Conservation (phyloP, 2,113 vertebrate genomes). For the Hirundichthys speculiger region DNA sequence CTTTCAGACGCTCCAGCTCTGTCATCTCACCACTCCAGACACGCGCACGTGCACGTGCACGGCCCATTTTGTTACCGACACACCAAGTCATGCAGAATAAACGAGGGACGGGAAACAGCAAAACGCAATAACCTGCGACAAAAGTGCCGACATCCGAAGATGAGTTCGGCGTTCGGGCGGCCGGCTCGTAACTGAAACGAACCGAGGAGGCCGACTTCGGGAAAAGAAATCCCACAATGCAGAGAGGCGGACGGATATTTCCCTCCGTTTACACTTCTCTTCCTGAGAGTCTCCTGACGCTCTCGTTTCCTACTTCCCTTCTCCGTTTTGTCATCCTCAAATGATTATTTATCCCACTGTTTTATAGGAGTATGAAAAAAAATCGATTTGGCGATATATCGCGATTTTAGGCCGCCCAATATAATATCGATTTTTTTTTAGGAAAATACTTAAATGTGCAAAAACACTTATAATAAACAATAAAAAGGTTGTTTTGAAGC, state of each 20-base stretch:
- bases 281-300: neutral
- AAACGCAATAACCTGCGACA: conserved; percentile 62
- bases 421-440: too few relatives aligned
- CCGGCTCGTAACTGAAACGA: conserved; percentile 27
- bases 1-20: too few relatives aligned
- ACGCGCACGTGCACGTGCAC: conserved; percentile 3
- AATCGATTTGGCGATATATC: too few relatives aligned
- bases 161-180: conserved; percentile 23
- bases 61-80: conserved; percentile 44
- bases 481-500: too few relatives aligned
- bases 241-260: conserved; percentile 1
- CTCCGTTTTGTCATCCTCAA: too few relatives aligned
- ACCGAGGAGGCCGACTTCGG: conserved; percentile 31
- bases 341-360: too few relatives aligned
- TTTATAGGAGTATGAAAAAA: too few relatives aligned
- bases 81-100: conserved; percentile 60
- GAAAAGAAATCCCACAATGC: neutral
- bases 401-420: too few relatives aligned
- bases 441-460: too few relatives aligned
- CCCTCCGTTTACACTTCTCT: neutral
- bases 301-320: conserved; percentile 10
- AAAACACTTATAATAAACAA: too few relatives aligned
- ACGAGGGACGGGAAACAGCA: conserved; percentile 51
- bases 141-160: conserved; percentile 63
- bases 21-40: too few relatives aligned